Evolutionary conservation across 2,888 invertebrate species (phyloP), one percentile per base, ranked within the genome.

Genomic region (Trachelus stipa): DNA sequence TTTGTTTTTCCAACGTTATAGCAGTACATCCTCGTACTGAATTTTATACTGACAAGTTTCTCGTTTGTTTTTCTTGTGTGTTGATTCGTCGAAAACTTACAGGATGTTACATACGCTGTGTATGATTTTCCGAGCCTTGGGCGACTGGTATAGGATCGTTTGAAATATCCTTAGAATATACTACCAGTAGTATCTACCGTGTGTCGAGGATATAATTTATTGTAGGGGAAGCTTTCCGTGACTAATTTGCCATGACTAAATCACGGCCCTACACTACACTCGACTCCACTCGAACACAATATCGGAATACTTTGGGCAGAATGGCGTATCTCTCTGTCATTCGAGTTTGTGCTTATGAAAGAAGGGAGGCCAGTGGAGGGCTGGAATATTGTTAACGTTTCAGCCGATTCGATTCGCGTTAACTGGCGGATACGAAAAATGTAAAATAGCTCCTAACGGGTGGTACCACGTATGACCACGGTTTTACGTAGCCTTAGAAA

Each of bases 391-490:
- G 88, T 87, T 86, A 86, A 88, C 88, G 87, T 87, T 88, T 84
- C 83, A 76, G 85, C 81, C 89, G 87, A 90, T 90, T 90, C 89
- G 90, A 88, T 88, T 81, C 89, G 86, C 89, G 87, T 90, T 90
- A 88, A 89, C 82, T 85, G 82, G 77, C 77, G 76, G 77, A 80
- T 81, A 79, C 35, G 76, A 76, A 76, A 75, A 68, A 76, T 40
- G 12, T 76, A 34, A 69, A 78, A 15, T 35, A 35, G 71, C 4
- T 2, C 71, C 30, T 15, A 71, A 30, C 71, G 71, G 30, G 31
- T 71, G 71, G 31, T 23, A 23, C 23, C 56, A 23, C 23, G 56
- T 56, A 56, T 56, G 23, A 23, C 23, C 56, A 23, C 56, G 15
- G 9, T 2, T 23, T 23, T 23, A 23, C 56, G 56, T 9, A 56